Evolutionary conservation across 1,140 invertebrate species (phyloP).

Genomic region (Nomia melanderi): DNA sequence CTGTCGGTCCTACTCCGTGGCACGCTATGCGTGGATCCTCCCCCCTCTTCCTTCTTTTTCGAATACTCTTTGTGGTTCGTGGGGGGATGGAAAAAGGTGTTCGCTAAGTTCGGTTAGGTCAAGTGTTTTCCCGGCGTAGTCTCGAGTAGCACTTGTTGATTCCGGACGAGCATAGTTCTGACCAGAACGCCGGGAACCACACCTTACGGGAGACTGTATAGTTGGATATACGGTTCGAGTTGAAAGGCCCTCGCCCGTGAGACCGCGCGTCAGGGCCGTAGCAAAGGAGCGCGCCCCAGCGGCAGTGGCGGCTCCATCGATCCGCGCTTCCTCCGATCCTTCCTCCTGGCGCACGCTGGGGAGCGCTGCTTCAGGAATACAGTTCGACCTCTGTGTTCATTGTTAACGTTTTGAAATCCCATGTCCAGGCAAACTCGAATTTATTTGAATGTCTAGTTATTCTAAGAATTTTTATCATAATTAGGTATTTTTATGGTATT

Average conservation of each 20-base stretch:
- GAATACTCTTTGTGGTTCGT: not conserved
- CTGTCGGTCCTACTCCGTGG: not conserved
- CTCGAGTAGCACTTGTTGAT: constrained; percentile 67
- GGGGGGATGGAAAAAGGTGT: not conserved
- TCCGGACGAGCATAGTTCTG: constrained; percentile 62
- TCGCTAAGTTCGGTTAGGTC: constrained; percentile 34
- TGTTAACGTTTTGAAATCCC: no score
- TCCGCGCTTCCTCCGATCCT: not conserved
- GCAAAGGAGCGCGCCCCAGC: not conserved
- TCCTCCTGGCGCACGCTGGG: not conserved
- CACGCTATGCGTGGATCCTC: constrained; percentile 5
- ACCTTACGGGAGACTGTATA: constrained; percentile 69
- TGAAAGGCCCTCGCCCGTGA: constrained; percentile 72
- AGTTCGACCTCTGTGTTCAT: no score
- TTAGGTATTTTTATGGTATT: no score
- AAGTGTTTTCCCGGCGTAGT: constrained; percentile 54
- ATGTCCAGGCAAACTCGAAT: no score
- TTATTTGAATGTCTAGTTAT: no score
- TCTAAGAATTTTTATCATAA: no score
- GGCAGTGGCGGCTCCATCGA: not conserved
- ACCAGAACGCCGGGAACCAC: constrained; percentile 66
- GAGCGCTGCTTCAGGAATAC: no score
- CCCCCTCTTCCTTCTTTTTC: not conserved
- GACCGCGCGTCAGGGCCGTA: constrained; percentile 66
- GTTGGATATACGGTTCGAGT: constrained; percentile 65